phyloP scores from a whole-genome alignment of 2,888 invertebrate genomes.

The Polyommatus icarus region DNA sequence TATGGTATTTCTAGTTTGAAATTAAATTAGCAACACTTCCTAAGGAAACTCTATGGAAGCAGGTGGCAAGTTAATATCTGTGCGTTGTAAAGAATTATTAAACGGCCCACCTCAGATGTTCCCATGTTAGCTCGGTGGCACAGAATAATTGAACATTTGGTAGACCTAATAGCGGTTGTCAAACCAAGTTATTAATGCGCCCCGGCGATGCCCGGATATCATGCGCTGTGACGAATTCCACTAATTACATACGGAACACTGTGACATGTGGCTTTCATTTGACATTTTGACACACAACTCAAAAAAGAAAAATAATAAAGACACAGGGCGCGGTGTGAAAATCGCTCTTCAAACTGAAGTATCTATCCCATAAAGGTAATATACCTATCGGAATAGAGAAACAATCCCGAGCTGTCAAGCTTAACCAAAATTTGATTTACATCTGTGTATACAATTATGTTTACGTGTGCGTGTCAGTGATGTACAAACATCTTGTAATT shows the following conservation, averaged over 20 bases:
- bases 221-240: conserved; percentile 63
- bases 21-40: no score
- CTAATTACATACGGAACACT: conserved; percentile 63
- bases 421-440: no score
- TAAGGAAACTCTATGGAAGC: no score
- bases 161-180: conserved; percentile 26
- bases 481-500: no score
- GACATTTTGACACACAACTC: conserved; percentile 30
- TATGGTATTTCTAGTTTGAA: no score
- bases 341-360: not conserved
- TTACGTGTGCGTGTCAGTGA: no score
- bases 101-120: not conserved
- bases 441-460: no score
- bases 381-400: no score
- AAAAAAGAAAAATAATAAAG: not conserved
- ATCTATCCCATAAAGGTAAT: no score
- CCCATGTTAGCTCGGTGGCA: not conserved
- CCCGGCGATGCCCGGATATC: conserved; percentile 56
- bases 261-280: conserved; percentile 64
- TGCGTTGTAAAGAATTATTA: not conserved
- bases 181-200: conserved; percentile 32
- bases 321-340: not conserved
- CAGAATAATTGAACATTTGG: conserved; percentile 20
- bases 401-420: no score
- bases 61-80: no score